A percentile compares a stretch with the other conserved stretches of the same genome.
These are phyloP conservation scores for Agraylea sexmaculata DNA, from an alignment of 1,140 invertebrate species.

Conservation along the genomic window DNA sequence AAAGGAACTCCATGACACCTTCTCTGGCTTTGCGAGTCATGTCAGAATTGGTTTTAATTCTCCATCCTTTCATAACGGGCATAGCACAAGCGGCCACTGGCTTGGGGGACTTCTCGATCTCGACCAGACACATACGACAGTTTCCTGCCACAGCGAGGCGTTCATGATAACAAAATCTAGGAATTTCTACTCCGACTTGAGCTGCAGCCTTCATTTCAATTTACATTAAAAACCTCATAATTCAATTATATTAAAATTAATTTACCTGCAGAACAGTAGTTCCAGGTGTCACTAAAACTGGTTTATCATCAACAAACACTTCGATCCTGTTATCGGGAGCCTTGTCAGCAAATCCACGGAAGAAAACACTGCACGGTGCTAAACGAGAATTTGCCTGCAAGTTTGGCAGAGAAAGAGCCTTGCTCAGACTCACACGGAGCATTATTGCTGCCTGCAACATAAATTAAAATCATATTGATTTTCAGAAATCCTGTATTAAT, in stretches of 20 bases:
- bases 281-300: constrained; percentile 87
- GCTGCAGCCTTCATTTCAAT: constrained; percentile 77
- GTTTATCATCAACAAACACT: constrained; percentile 96
- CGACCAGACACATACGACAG: constrained; percentile 98
- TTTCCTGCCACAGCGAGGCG: constrained; percentile 96
- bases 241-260: constrained; percentile 6
- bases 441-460: constrained; percentile 38
- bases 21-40: constrained; percentile 88
- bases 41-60: constrained; percentile 95
- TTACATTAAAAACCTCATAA: constrained; percentile 10
- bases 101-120: constrained; percentile 90
- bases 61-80: constrained; percentile 97
- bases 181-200: constrained; percentile 92
- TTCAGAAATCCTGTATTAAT: too few relatives aligned
- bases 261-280: constrained; percentile 92
- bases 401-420: constrained; percentile 31
- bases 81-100: constrained; percentile 99
- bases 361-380: constrained; percentile 30
- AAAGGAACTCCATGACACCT: constrained; percentile 98
- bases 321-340: constrained; percentile 79
- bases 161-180: constrained; percentile 98
- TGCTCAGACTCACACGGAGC: constrained; percentile 44
- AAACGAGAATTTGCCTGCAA: constrained; percentile 30
- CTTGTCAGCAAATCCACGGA: constrained; percentile 35
- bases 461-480: too few relatives aligned